Evolutionary conservation across 1,140 invertebrate genomes (phyloP).

Genomic region (Agrilus planipennis): DNA sequence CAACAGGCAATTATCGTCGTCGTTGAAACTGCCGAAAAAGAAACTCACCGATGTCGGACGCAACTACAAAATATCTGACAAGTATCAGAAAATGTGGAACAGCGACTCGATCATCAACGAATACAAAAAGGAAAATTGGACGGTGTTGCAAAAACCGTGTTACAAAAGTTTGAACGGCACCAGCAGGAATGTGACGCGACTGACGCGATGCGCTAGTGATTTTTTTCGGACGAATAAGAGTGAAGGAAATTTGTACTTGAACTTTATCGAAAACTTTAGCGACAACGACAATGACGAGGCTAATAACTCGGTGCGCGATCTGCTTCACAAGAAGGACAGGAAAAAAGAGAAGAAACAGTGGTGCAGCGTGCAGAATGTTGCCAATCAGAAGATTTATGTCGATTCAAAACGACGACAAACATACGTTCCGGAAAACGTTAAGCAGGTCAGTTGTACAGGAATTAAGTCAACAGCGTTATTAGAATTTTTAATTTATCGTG

Average conservation of each 20-base stretch:
- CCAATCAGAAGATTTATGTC: conserved; percentile 2
- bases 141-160: not conserved
- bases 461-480: conserved; percentile 6
- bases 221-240: not conserved
- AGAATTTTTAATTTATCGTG: too few species aligned
- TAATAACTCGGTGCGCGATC: conserved; percentile 12
- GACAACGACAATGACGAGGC: conserved; percentile 22
- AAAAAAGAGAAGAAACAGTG: conserved; percentile 14
- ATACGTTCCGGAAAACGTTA: conserved; percentile 23
- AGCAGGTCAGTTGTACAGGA: conserved; percentile 20
- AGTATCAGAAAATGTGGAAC: conserved; percentile 5
- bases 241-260: conserved; percentile 18
- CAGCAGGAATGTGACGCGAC: too few species aligned
- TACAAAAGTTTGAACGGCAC: conserved; percentile 4
- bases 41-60: not conserved
- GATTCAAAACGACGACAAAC: conserved; percentile 19
- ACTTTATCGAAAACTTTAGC: conserved; percentile 22
- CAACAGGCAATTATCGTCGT: not conserved
- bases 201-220: too few species aligned
- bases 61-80: conserved; percentile 1
- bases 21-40: not conserved
- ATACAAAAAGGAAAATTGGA: conserved; percentile 6
- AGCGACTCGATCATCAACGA: conserved; percentile 8
- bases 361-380: too few species aligned
- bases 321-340: conserved; percentile 2